Conservation (phyloP, 2,888 invertebrate genomes). For the Polyommatus icarus region DNA sequence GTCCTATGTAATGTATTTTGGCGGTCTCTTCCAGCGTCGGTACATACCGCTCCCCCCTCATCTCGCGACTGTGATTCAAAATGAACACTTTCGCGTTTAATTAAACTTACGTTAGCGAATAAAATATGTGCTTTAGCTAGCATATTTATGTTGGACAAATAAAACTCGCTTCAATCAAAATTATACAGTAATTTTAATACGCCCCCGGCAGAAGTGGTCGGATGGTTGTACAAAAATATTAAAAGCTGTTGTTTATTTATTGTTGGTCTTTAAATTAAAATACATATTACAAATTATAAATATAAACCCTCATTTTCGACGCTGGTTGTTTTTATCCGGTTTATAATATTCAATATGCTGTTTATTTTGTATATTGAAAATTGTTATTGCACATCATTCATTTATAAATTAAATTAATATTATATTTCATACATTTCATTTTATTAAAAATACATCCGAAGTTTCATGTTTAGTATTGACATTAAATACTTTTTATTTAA, state of each 20-base stretch:
- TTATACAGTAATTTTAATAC: conserved; percentile 25
- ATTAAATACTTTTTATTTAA: no score
- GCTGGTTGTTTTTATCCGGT: background rate
- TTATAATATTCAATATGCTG: background rate
- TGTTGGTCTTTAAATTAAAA: background rate
- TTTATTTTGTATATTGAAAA: background rate
- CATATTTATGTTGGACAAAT: conserved; percentile 32
- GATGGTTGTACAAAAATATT: background rate
- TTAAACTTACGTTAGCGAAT: conserved; percentile 41
- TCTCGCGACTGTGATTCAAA: conserved; percentile 47
- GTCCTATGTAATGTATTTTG: background rate
- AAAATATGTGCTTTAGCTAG: conserved; percentile 33
- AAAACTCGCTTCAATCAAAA: conserved; percentile 35
- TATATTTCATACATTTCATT: no score
- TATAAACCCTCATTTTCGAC: background rate
- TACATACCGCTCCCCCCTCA: conserved; percentile 46
- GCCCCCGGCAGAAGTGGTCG: background rate
- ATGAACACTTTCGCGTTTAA: conserved; percentile 42
- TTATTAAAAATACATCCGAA: no score
- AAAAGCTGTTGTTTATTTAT: conserved; percentile 3
- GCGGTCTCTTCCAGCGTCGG: background rate
- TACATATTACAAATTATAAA: background rate
- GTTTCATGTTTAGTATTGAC: no score
- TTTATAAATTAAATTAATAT: no score
- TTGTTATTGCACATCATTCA: no score